Percentiles rank a stretch among this genome's conserved stretches.
Conservation (phyloP, 2,113 vertebrate genomes). For the Ailurus styani region DNA sequence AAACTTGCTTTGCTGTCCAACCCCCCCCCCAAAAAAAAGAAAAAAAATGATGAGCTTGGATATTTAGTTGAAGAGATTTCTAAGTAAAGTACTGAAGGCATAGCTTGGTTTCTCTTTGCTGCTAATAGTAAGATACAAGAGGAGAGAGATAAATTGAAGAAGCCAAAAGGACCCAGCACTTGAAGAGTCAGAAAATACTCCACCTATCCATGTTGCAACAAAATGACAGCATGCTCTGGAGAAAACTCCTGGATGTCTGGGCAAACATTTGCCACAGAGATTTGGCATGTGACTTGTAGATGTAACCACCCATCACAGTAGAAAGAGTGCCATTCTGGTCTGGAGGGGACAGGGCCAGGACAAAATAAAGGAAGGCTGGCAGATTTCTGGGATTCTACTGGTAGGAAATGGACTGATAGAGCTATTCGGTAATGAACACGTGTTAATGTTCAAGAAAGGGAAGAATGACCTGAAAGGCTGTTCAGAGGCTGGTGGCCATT, state of each 20-base stretch:
- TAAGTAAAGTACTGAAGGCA: background rate
- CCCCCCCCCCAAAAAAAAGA: too few species aligned
- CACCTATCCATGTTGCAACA: background rate
- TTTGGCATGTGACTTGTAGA: background rate
- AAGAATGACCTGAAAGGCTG: background rate
- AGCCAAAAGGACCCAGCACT: background rate
- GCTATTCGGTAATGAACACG: fast-evolving
- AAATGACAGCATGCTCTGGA: background rate
- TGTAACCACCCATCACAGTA: background rate
- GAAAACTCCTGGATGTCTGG: background rate
- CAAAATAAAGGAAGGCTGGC: background rate
- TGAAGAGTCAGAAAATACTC: background rate
- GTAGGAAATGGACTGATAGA: background rate
- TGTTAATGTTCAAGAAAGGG: background rate
- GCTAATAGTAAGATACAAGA: background rate
- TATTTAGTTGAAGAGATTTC: background rate
- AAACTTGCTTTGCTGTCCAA: background rate
- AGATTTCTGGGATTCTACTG: background rate
- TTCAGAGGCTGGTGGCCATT: background rate
- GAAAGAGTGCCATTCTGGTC: background rate
- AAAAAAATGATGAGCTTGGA: background rate
- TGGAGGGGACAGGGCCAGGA: background rate
- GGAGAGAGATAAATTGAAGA: background rate
- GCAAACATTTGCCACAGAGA: background rate
- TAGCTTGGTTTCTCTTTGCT: background rate